These are phyloP conservation scores for Podabrus alpinus DNA, from an alignment of 2,888 invertebrate species.

Conservation along the genomic window DNA sequence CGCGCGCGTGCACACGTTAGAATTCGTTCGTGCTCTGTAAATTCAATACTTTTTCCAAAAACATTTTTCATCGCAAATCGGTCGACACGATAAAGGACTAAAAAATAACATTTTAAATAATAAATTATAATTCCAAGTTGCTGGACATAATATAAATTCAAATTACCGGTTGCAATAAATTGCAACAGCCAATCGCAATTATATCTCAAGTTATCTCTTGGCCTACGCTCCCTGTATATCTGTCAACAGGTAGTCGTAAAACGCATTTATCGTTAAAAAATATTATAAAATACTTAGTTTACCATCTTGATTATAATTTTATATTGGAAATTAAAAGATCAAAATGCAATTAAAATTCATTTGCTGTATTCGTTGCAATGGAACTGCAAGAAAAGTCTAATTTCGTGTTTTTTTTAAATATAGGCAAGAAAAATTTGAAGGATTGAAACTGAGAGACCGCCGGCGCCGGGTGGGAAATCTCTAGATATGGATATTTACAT, in stretches of 20 bases:
- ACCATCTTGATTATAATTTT: background rate
- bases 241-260: constrained; percentile 34
- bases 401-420: background rate
- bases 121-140: constrained; percentile 37
- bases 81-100: background rate
- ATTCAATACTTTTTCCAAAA: constrained; percentile 14
- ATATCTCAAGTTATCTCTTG: constrained; percentile 29
- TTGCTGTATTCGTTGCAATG: no score
- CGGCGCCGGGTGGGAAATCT: no score
- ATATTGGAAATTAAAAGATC: background rate
- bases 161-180: constrained; percentile 44
- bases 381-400: no score
- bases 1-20: constrained; percentile 38
- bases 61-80: background rate
- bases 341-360: background rate
- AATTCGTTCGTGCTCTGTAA: constrained; percentile 36
- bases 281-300: constrained; percentile 1
- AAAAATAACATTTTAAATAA: constrained; percentile 9
- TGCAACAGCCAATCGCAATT: constrained; percentile 38
- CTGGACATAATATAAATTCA: constrained; percentile 38
- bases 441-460: no score
- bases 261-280: constrained; percentile 16
- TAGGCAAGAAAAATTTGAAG: no score
- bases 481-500: no score
- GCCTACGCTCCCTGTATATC: constrained; percentile 38